phyloP scores from a whole-genome alignment of 2,797 vertebrate species.

The Xenops minutus region DNA sequence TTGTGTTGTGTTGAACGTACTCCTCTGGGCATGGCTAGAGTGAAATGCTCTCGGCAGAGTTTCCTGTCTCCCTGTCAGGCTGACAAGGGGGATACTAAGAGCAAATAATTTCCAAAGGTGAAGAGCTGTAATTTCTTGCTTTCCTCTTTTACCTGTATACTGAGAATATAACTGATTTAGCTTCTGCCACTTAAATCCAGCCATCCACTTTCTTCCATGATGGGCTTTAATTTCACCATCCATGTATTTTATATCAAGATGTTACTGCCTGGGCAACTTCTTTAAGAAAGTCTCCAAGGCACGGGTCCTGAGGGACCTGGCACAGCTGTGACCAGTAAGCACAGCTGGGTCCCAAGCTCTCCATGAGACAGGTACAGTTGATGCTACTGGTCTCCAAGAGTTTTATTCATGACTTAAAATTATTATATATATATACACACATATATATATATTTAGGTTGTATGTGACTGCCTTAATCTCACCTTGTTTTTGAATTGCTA shows the following conservation, averaged over 20 bases:
- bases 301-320: fast-evolving
- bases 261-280: neutral
- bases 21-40: neutral
- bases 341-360: fast-evolving
- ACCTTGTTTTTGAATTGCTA: neutral
- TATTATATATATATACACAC: neutral
- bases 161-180: neutral
- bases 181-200: neutral
- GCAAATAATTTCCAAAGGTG: neutral
- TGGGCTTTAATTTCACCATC: neutral
- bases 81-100: neutral
- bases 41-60: neutral
- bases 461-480: neutral
- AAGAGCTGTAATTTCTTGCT: neutral
- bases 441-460: neutral
- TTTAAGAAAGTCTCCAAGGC: neutral
- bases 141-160: neutral
- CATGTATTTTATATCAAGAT: neutral
- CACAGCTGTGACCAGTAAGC: fast-evolving
- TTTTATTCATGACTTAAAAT: neutral
- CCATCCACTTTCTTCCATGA: neutral
- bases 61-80: neutral
- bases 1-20: fast-evolving
- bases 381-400: neutral
- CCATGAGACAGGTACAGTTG: neutral